phyloP scores from a whole-genome alignment of 2,113 vertebrate genomes.

The Trematomus loennbergii region DNA sequence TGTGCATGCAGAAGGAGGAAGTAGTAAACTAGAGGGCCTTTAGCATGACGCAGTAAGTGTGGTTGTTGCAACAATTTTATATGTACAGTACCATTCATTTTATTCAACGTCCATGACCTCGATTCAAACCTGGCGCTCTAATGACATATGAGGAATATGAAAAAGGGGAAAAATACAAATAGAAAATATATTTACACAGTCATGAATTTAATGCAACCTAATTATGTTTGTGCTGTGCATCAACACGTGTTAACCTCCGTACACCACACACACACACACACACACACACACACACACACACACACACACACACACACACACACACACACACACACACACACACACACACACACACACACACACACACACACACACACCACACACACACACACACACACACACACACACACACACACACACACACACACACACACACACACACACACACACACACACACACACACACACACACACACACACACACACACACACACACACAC shows the following conservation, averaged over 20 bases:
- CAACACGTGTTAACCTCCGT: constrained; percentile 61
- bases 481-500: constrained; percentile 11
- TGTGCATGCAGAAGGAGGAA: neutral
- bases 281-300: constrained; percentile 9
- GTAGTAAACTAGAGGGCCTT: constrained; percentile 37
- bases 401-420: neutral
- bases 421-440: constrained; percentile 26
- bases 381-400: neutral
- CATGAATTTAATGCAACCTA: constrained; percentile 64
- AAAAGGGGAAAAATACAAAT: neutral
- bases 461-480: neutral
- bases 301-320: constrained; percentile 15
- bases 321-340: constrained; percentile 15
- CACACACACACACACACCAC: neutral
- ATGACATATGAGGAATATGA: constrained; percentile 5
- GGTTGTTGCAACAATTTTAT: constrained; percentile 66
- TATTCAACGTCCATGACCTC: constrained; percentile 19
- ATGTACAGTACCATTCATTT: constrained; percentile 25
- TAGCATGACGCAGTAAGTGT: constrained; percentile 23
- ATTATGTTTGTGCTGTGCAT: constrained; percentile 62
- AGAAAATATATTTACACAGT: constrained; percentile 45
- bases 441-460: constrained; percentile 24
- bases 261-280: constrained; percentile 31
- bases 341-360: constrained; percentile 1
- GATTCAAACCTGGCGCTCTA: neutral